phyloP scores from a whole-genome alignment of 1,140 invertebrate genomes.

The Cylas formicarius region DNA sequence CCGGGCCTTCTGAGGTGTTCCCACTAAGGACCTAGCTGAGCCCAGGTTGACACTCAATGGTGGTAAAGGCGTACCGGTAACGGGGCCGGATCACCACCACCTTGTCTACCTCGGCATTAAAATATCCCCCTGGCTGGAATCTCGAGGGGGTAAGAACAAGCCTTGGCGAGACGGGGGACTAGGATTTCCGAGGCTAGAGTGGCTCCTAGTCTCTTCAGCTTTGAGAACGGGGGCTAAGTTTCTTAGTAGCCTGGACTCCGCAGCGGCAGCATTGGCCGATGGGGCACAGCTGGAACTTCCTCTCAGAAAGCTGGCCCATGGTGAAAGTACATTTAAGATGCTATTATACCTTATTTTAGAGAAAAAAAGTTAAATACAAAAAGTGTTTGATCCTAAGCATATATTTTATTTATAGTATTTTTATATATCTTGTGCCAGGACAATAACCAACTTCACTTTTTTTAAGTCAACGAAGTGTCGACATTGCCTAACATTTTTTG shows the following conservation, averaged over 20 bases:
- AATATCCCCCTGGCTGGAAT: no score
- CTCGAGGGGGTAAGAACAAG: no score
- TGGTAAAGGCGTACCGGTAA: constrained; percentile 9
- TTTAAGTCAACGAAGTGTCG: no score
- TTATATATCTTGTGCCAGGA: no score
- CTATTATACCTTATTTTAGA: not conserved
- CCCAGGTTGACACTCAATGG: constrained; percentile 23
- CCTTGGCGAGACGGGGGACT: constrained; percentile 30
- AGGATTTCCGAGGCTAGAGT: constrained; percentile 21
- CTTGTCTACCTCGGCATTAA: constrained; percentile 8
- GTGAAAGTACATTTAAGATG: not conserved
- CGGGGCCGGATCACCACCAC: constrained; percentile 21
- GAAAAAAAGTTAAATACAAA: no score
- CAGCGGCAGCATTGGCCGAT: constrained; percentile 17
- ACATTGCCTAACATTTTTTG: no score
- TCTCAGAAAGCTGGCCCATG: constrained; percentile 13
- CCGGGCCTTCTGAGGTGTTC: no score
- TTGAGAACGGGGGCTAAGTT: constrained; percentile 13
- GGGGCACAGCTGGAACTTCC: constrained; percentile 13
- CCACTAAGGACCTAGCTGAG: constrained; percentile 26
- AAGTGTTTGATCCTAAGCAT: no score
- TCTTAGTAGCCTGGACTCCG: constrained; percentile 16
- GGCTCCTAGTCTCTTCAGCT: constrained; percentile 3
- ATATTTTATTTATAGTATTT: no score
- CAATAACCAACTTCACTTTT: no score